Evolutionary conservation across 1,140 invertebrate species (phyloP), one percentile per base, ranked within the genome.

Genomic region (Colletes latitarsis): DNA sequence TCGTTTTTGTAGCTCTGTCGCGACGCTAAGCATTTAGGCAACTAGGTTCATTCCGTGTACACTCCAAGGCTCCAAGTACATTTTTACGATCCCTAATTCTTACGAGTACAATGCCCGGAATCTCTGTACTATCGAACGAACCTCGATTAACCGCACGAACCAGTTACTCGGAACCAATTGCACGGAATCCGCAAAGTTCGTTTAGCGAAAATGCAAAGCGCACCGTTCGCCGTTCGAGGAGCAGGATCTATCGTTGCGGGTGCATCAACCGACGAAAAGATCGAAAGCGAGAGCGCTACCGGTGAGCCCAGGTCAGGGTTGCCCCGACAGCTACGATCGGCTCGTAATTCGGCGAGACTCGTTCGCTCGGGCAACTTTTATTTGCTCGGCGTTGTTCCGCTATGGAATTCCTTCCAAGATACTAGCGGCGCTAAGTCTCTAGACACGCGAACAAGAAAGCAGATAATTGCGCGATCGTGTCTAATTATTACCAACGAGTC

Each of bases 381-480:
- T 84, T 84, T 84, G 49, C 58, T 60, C 80, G 66, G 41, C 41
- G 55, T 53, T 64, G 15, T 74, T 52, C 72, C 41, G 66, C 15
- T 52, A 17, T 53, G 77, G 78, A 78, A 83, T 87, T 66, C 77
- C 64, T 75, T 73, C 55, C 41, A 17, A 10, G 15, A 52, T 57
- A 30, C 12, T 60, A 14, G 14, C 46, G 30, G 17, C 8, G 4
- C 10, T 57, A 77, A 83, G 86, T 80, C 83, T 82, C 85, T 82
- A 80, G 77, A 83, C 85, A 89, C 81, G 87, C 87, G 88, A 91
- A 81, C 83, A 82, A 82, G 88, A 92, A 91, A 89, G 88, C 85
- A 84, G 82, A 88, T 90, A 91, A 91, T 91, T 89, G 86, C 86
- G 82, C 84, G 90, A 90, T 89, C 90, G 86, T 83, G 88, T 89